Evolutionary conservation across 2,113 vertebrate genomes (phyloP), one percentile per base, ranked within the genome.

Genomic region (Vireo altiloquus): DNA sequence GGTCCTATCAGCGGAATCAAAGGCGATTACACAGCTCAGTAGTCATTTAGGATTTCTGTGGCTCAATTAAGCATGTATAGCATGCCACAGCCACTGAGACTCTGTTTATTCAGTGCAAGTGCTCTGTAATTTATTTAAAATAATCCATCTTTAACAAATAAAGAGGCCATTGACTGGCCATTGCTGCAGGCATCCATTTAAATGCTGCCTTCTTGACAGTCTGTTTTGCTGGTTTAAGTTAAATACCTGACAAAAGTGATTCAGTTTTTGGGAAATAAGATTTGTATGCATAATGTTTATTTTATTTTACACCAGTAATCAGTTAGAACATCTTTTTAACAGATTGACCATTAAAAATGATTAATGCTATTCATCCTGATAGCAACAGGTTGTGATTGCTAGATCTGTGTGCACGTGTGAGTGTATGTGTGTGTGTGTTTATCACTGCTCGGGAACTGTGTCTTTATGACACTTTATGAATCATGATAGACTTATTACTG

Each of bases 51-150:
- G 98, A 98, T 98, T 99, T 99, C 98, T 99, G 99, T 94, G 99
- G 99, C 98, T 97, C 98, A 97, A 98, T 98, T 98, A 98, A 99
- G 98, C 98, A 98, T 98, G 98, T 97, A 98, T 98, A 96, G 98
- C 98, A 94, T 98, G 98, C 98, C 98, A 98, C 98, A 99, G 99
- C 98, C 98, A 98, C 98, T 95, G 98, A 99, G 98, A 98, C 98
- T 99, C 99, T 99, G 99, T 99, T 99, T 99, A 99, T 99, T 99
- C 98, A 99, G 98, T 96, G 97, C 99, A 99, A 99, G 99, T 99
- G 99, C 99, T 99, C 99, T 99, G 99, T 99, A 99, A 99, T 99
- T 99, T 99, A 99, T 99, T 99, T 99, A 98, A 99, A 99, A 99
- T 99, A 99, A 99, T 99, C 99, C 99, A 99, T 99, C 98, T 99